Conservation (phyloP, 2,797 vertebrate genomes). For the Acipenser ruthenus region DNA sequence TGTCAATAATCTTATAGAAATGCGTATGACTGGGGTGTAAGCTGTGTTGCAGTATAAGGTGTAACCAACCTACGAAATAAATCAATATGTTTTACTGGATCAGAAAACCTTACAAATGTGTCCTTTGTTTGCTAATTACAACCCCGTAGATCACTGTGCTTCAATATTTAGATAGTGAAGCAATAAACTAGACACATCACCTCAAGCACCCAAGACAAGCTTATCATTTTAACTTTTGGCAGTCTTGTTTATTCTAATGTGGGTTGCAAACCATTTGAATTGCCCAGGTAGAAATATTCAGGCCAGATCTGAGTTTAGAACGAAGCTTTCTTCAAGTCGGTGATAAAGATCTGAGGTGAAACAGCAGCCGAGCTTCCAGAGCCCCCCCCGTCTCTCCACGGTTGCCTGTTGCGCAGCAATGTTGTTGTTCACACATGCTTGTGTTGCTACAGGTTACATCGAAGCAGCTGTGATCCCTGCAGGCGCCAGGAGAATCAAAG, state of each 20-base stretch:
- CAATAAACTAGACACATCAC: neutral
- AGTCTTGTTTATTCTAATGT: neutral
- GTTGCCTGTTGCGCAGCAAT: conserved; percentile 15
- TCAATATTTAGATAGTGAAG: too few species aligned
- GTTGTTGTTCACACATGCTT: conserved; percentile 18
- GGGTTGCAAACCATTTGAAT: conserved; percentile 10
- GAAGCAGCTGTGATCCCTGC: conserved; percentile 89
- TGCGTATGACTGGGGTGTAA: neutral
- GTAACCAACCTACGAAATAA: neutral
- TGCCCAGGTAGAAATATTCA: conserved; percentile 3
- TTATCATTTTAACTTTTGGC: conserved; percentile 9
- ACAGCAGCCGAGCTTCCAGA: neutral
- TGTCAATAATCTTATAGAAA: neutral
- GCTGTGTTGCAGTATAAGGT: neutral
- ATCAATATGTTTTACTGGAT: neutral
- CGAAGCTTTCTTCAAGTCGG: conserved; percentile 2
- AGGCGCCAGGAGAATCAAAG: conserved; percentile 85
- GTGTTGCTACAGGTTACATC: conserved; percentile 73
- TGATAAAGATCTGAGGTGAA: conserved; percentile 6
- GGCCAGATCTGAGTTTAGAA: neutral
- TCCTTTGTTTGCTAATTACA: neutral
- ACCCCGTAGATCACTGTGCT: neutral
- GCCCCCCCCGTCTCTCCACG: conserved; percentile 4
- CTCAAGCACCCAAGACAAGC: neutral
- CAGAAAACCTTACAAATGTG: neutral